phyloP scores from a whole-genome alignment of 2,888 invertebrate genomes.

The Seira ritae region DNA sequence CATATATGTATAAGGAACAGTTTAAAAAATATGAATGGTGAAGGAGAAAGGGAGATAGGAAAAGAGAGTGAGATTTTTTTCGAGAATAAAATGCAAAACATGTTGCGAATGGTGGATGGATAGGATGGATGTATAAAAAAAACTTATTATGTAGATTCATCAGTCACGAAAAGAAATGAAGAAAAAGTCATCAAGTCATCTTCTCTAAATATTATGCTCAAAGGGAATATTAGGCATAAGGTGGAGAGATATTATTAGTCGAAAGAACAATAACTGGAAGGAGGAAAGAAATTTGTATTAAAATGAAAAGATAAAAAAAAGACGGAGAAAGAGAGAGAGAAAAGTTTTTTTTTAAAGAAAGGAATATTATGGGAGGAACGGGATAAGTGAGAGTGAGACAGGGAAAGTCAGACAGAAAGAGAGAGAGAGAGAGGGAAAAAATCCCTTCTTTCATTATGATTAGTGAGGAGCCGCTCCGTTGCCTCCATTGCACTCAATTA shows the following conservation, averaged over 20 bases:
- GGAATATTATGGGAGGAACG: slow-evolving; percentile 26
- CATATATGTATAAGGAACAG: slow-evolving; percentile 4
- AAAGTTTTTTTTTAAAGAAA: not conserved
- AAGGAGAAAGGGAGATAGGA: slow-evolving; percentile 35
- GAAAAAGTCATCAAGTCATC: slow-evolving; percentile 64
- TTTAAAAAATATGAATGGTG: slow-evolving; percentile 47
- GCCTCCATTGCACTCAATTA: slow-evolving; percentile 65
- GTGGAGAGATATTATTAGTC: not conserved
- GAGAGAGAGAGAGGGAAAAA: slow-evolving; percentile 36
- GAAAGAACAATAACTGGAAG: no score
- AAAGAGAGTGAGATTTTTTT: slow-evolving; percentile 37
- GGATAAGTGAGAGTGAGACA: slow-evolving; percentile 44
- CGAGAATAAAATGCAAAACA: slow-evolving; percentile 59
- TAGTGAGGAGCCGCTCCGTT: slow-evolving; percentile 59
- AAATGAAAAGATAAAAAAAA: slow-evolving; percentile 20
- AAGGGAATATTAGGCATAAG: slow-evolving; percentile 61
- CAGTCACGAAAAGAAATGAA: slow-evolving; percentile 41
- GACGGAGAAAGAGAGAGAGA: slow-evolving; percentile 27
- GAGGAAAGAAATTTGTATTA: slow-evolving; percentile 43
- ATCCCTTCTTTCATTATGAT: slow-evolving; percentile 56
- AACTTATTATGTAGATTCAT: slow-evolving; percentile 31
- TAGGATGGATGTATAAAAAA: slow-evolving; percentile 16
- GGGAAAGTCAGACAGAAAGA: slow-evolving; percentile 46
- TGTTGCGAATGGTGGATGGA: slow-evolving; percentile 51
- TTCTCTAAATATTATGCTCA: slow-evolving; percentile 63